Evolutionary conservation across 2,797 vertebrate species (phyloP).

Genomic region (Todus mexicanus): DNA sequence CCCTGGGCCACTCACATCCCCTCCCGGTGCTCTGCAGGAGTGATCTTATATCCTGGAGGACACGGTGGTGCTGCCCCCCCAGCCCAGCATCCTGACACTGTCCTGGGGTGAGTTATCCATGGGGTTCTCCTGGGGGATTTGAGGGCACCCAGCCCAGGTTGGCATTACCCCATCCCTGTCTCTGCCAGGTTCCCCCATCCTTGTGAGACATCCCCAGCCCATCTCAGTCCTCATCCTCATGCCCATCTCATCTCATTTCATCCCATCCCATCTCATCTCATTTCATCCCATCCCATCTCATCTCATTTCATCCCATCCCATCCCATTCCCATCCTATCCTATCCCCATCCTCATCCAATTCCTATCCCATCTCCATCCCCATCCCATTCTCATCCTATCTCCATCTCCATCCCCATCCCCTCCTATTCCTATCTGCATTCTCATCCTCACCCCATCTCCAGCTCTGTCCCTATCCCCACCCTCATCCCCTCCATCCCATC

Average conservation of each 20-base stretch:
- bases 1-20: background rate
- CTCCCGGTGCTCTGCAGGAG: background rate
- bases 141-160: background rate
- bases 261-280: background rate
- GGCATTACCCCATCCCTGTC: background rate
- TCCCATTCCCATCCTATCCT: background rate
- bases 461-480: too few relatives aligned
- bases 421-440: too few relatives aligned
- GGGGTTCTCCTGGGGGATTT: background rate
- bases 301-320: too few relatives aligned
- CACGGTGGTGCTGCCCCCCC: too few relatives aligned
- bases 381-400: background rate
- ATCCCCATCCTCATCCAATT: background rate
- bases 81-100: background rate
- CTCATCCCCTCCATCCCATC: background rate
- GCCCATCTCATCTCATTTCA: background rate
- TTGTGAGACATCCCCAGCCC: background rate
- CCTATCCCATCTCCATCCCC: too few relatives aligned
- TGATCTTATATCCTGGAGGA: accelerated
- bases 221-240: background rate
- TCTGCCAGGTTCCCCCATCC: background rate
- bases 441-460: background rate
- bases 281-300: too few relatives aligned
- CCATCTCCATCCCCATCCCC: background rate
- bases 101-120: background rate